These are phyloP conservation scores for Synanthedon tipuliformis DNA, from an alignment of 2,888 invertebrate species.

Conservation along the genomic window DNA sequence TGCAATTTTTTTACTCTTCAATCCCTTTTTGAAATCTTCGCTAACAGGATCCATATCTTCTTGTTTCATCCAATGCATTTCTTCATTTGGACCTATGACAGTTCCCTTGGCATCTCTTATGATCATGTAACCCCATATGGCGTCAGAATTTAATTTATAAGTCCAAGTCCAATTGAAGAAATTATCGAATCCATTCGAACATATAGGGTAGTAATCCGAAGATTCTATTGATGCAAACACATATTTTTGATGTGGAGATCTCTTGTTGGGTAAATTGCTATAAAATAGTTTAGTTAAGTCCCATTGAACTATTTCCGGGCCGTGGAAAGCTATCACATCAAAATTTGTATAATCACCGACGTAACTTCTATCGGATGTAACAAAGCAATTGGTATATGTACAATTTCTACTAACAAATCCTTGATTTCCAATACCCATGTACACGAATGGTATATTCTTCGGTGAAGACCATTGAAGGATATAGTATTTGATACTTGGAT, in stretches of 20 bases:
- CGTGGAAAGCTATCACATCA: constrained; percentile 26
- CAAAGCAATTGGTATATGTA: constrained; percentile 21
- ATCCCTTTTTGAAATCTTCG: constrained; percentile 17
- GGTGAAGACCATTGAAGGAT: constrained; percentile 23
- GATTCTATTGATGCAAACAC: constrained; percentile 29
- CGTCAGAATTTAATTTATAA: constrained; percentile 31
- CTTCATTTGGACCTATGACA: constrained; percentile 23
- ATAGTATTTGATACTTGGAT: constrained; percentile 17
- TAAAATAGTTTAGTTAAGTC: neutral
- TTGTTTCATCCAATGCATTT: constrained; percentile 25
- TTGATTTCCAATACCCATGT: constrained; percentile 18
- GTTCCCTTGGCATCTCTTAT: constrained; percentile 19
- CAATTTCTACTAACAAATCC: constrained; percentile 22
- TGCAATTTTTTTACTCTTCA: constrained; percentile 25
- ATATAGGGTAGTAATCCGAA: constrained; percentile 24
- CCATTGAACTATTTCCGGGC: constrained; percentile 17
- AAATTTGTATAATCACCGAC: constrained; percentile 17
- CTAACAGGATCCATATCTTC: constrained; percentile 24
- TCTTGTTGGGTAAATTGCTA: constrained; percentile 8
- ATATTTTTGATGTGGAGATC: constrained; percentile 23
- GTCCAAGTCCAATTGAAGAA: constrained; percentile 44
- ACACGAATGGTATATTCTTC: constrained; percentile 17
- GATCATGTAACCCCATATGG: constrained; percentile 25
- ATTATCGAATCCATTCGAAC: constrained; percentile 17
- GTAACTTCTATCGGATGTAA: constrained; percentile 17